Evolutionary conservation across 2,113 vertebrate species (phyloP), one percentile per base, ranked within the genome.

Genomic region (Alces alces): DNA sequence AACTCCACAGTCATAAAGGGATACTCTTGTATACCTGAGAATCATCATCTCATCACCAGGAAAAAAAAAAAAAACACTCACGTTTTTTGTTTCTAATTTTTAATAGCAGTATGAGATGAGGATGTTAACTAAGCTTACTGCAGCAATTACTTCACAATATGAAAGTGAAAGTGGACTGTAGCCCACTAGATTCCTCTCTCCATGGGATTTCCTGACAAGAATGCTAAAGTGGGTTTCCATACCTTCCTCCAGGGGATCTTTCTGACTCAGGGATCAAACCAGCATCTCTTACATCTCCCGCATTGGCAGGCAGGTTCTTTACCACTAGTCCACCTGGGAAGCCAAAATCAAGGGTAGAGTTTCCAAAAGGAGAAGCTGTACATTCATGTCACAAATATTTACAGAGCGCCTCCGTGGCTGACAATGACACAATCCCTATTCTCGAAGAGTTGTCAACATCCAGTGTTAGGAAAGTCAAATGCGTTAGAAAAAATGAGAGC

Each of bases 11-110:
- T n/a, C 52, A 27, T 33, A 43, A 85, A 50, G 39, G 43, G 43
- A 27, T 30, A 28, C 25, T 30, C 47, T 1, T 70, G 14, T 23
- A 4, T 27, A 60, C 55, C 0, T 33, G 79, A 73, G 19, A 76
- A 21, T 64, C 45, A 27, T 36, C 13, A n/a, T 55, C 52, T 83
- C 13, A 83, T 55, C 52, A 55, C n/a, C 55, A 55, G n/a, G n/a
- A 0, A 0, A 9, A 15, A 79, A 61, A 79, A 61, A 33, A 47
- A 47, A 30, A 47, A 11, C 47, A 0, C 3, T 7, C 19, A 25
- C 7, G 14, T 5, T 25, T 36, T 25, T 14, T 25, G 21, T 27
- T 83, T 36, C 21, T 54, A 23, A 54, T 83, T 55, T 83, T 39
- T 55, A 36, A 27, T 9, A 55, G 13, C 33, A 9, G 7, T 83